Percentiles rank a stretch among this genome's conserved stretches.
Evolutionary conservation across 2,113 vertebrate species (phyloP).

Genomic region (Semnornis frantzii): DNA sequence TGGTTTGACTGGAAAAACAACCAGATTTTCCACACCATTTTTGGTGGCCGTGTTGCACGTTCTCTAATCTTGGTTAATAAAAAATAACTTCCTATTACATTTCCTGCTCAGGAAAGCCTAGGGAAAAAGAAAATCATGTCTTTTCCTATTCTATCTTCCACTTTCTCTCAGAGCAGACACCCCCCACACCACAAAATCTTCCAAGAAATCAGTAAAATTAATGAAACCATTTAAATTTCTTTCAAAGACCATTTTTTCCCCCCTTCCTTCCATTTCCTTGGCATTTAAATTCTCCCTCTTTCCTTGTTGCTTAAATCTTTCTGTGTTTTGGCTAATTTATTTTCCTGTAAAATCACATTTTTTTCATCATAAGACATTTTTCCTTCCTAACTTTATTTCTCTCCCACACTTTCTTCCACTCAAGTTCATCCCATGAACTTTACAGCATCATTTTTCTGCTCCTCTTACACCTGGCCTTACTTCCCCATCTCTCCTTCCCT

Average conservation of each 20-base stretch:
- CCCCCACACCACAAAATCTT: not conserved
- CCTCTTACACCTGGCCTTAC: not conserved
- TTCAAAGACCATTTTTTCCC: not conserved
- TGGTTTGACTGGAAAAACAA: constrained; percentile 38
- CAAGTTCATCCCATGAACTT: not conserved
- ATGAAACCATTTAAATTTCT: not conserved
- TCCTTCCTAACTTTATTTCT: not conserved
- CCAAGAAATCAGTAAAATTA: not conserved
- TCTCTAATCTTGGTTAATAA: constrained; percentile 28
- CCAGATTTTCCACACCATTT: not conserved
- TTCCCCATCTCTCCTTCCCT: not conserved
- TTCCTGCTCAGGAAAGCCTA: constrained; percentile 54
- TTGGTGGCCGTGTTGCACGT: not conserved
- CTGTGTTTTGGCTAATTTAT: not conserved
- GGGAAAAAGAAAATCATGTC: not conserved
- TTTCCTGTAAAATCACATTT: not conserved
- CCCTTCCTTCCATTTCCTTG: not conserved
- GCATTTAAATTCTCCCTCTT: not conserved
- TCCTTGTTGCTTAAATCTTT: not conserved
- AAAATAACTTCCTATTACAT: constrained; percentile 66
- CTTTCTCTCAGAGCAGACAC: not conserved
- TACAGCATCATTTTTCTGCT: not conserved
- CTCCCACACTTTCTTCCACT: too few relatives aligned
- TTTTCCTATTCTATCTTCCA: constrained; percentile 27
- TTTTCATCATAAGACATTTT: not conserved